These are phyloP conservation scores for Nesoenas mayeri DNA, from an alignment of 2,113 vertebrate species.

Conservation along the genomic window DNA sequence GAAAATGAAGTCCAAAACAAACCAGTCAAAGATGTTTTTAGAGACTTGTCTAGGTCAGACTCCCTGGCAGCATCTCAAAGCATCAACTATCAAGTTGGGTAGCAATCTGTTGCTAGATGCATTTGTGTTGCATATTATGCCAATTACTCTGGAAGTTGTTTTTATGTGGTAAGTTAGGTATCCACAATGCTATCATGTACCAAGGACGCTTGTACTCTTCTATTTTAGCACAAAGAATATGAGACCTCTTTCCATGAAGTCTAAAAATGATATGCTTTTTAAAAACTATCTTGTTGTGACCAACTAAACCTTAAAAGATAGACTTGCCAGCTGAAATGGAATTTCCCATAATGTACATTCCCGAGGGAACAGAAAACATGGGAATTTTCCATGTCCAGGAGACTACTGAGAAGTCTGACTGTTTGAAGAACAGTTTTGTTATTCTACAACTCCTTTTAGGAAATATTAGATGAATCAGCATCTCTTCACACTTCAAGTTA, in stretches of 20 bases:
- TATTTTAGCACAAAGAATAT: neutral
- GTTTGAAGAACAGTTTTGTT: neutral
- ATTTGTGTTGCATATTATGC: neutral
- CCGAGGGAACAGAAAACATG: neutral
- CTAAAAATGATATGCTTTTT: neutral
- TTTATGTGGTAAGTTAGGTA: neutral
- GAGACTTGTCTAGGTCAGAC: neutral
- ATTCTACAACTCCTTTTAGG: neutral
- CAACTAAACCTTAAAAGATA: neutral
- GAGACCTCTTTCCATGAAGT: neutral
- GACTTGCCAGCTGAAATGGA: neutral
- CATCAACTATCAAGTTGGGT: neutral
- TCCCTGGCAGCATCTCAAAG: neutral
- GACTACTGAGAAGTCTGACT: neutral
- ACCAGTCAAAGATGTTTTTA: neutral
- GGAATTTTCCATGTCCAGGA: neutral
- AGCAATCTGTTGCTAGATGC: neutral
- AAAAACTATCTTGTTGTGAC: neutral
- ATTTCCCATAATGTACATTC: neutral
- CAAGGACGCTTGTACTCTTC: neutral
- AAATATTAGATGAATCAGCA: neutral
- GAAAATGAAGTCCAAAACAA: neutral
- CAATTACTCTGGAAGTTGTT: neutral
- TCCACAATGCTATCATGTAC: too few species aligned
- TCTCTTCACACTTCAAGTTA: neutral